These are phyloP conservation scores for Bufotes viridis DNA, from an alignment of 2,797 vertebrate genomes.

Conservation along the genomic window DNA sequence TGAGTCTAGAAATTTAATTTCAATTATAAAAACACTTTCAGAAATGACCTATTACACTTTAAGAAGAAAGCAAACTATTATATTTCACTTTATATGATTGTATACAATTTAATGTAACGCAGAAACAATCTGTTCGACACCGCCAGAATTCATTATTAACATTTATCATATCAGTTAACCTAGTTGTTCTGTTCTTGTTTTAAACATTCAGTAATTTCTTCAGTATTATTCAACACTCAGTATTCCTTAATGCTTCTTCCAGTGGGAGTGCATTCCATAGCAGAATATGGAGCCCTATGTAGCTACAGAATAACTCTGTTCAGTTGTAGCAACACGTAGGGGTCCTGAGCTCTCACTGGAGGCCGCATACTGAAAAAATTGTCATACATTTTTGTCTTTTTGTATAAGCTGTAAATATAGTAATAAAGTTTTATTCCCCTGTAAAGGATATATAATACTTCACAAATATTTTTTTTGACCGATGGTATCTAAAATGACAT, in stretches of 20 bases:
- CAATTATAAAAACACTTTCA: too few species aligned
- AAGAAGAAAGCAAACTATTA: too few species aligned
- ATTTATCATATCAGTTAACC: neutral
- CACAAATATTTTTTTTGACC: neutral
- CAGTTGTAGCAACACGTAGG: neutral
- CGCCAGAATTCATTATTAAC: too few species aligned
- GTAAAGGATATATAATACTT: too few species aligned
- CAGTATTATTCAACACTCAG: neutral
- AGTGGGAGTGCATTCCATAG: slow-evolving; percentile 13
- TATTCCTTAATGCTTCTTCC: neutral
- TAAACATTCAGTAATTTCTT: neutral
- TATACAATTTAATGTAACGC: too few species aligned
- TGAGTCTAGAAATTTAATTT: too few species aligned
- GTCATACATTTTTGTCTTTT: neutral
- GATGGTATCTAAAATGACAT: too few species aligned
- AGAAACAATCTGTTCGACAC: too few species aligned
- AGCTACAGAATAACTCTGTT: neutral
- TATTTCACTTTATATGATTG: too few species aligned
- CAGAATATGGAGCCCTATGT: neutral
- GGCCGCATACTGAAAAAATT: neutral
- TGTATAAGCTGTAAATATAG: neutral
- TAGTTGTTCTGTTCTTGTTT: neutral
- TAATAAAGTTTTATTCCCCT: too few species aligned
- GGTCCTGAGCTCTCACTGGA: neutral
- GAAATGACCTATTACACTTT: too few species aligned